Base-by-base conservation (phyloP, 2,888 invertebrate species). In the Brachypalpus laphriformis region DNA sequence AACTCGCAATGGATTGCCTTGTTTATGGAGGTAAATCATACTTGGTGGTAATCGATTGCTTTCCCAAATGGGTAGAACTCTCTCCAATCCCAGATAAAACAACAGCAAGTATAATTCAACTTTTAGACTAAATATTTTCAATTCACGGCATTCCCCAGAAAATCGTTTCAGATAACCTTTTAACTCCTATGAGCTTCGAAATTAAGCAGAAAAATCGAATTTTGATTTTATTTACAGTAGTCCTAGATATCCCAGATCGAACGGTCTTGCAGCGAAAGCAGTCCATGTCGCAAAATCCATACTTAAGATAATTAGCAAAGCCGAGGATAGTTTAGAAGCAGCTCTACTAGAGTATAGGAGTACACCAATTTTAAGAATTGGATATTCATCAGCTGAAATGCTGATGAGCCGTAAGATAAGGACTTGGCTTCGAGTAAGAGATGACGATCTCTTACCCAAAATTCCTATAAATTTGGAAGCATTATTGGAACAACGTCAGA, bases 361-460 rank as follows among this genome's bases (percentile, higher is more conserved):
- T n/a, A n/a, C n/a, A n/a, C n/a, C n/a, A n/a, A n/a, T n/a, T n/a
- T n/a, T n/a, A n/a, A n/a, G n/a, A n/a, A n/a, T n/a, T n/a, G n/a
- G n/a, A n/a, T n/a, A n/a, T n/a, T 75, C 82, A n/a, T 56, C 70
- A 54, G 47, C 70, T 22, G 76, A 76, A 59, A 70, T 82, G 63
- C 45, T 82, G 1, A 82, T 71, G 63, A 65, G 49, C 20, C 57
- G 76, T 9, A 66, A 70, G 31, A 20, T 82, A 54, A 8, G 74
- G 14, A 54, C 74, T 9, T 45, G 66, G 28, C 14, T 68, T n/a
- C 68, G 75, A 16, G 70, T 57, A 61, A 68, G 51, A 75, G 54
- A 81, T 9, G 59, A 68, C 34, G 59, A 74, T 20, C 40, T 80
- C n/a, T 3, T 37, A 28, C 65, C 71, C 5, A 51, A 47, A 42